These are phyloP conservation scores for Acanthopleura granulata DNA, from an alignment of 2,888 invertebrate species.

Conservation along the genomic window DNA sequence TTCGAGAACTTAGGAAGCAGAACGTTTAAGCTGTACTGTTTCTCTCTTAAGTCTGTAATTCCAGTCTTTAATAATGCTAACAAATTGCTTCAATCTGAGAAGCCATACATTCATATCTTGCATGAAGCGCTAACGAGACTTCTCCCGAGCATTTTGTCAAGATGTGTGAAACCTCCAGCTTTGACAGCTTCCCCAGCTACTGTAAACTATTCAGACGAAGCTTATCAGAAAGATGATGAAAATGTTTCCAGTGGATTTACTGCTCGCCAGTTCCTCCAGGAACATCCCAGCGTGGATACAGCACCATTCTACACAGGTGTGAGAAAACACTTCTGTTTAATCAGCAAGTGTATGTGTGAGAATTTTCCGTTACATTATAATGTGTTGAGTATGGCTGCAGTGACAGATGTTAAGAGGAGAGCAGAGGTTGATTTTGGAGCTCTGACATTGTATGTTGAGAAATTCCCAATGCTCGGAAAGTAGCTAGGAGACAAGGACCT, in stretches of 20 bases:
- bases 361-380: constrained; percentile 23
- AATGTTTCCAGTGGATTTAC: constrained; percentile 19
- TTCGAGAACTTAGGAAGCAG: constrained; percentile 7
- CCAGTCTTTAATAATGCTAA: constrained; percentile 24
- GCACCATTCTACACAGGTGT: constrained; percentile 22
- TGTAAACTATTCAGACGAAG: neutral
- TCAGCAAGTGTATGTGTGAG: constrained; percentile 15
- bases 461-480: constrained; percentile 15
- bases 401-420: no score
- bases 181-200: constrained; percentile 8
- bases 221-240: neutral
- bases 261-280: constrained; percentile 13
- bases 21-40: constrained; percentile 18
- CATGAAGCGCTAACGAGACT: constrained; percentile 13
- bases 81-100: constrained; percentile 22
- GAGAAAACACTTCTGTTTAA: constrained; percentile 15
- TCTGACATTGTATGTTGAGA: constrained; percentile 20
- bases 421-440: neutral
- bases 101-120: constrained; percentile 21
- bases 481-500: neutral
- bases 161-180: constrained; percentile 26
- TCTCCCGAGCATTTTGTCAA: neutral
- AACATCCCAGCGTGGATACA: no score
- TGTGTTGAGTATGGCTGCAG: constrained; percentile 16
- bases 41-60: constrained; percentile 18